Conservation (phyloP, 2,113 vertebrate genomes). For the Salvator merianae region DNA sequence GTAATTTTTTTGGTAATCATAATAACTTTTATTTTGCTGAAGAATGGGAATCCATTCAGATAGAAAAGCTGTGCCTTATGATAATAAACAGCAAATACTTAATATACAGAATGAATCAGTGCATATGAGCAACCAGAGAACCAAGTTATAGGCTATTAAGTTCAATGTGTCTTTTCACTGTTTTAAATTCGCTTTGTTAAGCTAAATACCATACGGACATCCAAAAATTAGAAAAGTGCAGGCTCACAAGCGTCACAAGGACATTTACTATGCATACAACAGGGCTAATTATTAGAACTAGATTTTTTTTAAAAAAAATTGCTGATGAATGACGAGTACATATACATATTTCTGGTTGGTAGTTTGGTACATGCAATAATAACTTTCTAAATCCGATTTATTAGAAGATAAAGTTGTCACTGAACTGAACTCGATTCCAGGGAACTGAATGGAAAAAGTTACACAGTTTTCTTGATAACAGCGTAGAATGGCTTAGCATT, state of each 20-base stretch:
- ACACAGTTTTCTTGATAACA: too few species aligned
- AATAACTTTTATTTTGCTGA: slow-evolving; percentile 14
- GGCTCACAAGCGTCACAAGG: slow-evolving; percentile 18
- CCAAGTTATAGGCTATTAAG: background rate
- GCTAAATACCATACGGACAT: slow-evolving; percentile 1
- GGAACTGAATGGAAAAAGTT: too few species aligned
- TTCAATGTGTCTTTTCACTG: slow-evolving; percentile 3
- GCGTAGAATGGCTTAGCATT: too few species aligned
- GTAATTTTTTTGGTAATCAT: too few species aligned
- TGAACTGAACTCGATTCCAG: too few species aligned
- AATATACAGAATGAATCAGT: slow-evolving; percentile 7
- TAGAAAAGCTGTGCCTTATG: slow-evolving; percentile 25
- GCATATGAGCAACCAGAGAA: background rate
- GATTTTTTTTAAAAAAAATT: background rate
- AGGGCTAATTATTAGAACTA: slow-evolving; percentile 3
- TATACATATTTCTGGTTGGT: background rate
- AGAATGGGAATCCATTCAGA: slow-evolving; percentile 31
- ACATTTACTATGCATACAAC: slow-evolving; percentile 12
- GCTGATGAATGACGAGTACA: background rate
- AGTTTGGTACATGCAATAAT: background rate
- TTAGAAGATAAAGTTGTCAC: background rate
- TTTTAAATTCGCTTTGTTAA: slow-evolving; percentile 1
- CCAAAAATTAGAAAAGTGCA: background rate
- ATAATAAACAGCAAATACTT: background rate
- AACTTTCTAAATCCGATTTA: background rate